Evolutionary conservation across 2,797 vertebrate species (phyloP).

Genomic region (Onychomys torridus): DNA sequence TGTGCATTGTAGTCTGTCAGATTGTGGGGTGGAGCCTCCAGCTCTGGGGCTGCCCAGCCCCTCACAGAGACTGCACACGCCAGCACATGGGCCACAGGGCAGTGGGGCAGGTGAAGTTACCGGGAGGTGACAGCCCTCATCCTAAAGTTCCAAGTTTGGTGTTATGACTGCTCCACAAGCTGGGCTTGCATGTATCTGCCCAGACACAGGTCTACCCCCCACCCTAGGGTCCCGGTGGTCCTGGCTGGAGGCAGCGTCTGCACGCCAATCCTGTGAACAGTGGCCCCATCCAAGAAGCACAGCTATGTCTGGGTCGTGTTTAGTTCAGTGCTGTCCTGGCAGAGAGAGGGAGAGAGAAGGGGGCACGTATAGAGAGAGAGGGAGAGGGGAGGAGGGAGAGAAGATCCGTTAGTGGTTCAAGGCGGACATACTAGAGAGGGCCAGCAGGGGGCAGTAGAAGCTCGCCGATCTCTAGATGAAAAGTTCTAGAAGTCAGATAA

Average conservation of each 20-base stretch:
- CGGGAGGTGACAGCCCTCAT: not conserved
- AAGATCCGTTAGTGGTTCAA: not conserved
- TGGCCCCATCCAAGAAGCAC: fast-evolving
- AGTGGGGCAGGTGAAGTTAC: not conserved
- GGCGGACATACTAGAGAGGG: slow-evolving; percentile 6
- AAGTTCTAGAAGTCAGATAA: not conserved
- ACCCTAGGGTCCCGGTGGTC: not conserved
- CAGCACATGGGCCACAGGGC: not conserved
- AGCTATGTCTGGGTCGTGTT: not conserved
- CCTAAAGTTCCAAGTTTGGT: not conserved
- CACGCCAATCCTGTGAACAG: no score
- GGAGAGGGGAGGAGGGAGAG: not conserved
- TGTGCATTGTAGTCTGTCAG: not conserved
- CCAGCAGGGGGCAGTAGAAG: slow-evolving; percentile 75
- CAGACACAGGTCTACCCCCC: not conserved
- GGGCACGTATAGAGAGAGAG: not conserved
- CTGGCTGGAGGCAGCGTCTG: not conserved
- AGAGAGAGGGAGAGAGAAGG: not conserved
- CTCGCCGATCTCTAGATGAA: slow-evolving; percentile 31
- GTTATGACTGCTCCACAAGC: not conserved
- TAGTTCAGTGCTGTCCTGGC: not conserved
- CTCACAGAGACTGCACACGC: not conserved
- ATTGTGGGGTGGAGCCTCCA: not conserved
- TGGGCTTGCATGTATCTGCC: not conserved
- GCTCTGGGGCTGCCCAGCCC: not conserved